Evolutionary conservation across 2,797 vertebrate genomes (phyloP).

Genomic region (Hemibagrus guttatus): DNA sequence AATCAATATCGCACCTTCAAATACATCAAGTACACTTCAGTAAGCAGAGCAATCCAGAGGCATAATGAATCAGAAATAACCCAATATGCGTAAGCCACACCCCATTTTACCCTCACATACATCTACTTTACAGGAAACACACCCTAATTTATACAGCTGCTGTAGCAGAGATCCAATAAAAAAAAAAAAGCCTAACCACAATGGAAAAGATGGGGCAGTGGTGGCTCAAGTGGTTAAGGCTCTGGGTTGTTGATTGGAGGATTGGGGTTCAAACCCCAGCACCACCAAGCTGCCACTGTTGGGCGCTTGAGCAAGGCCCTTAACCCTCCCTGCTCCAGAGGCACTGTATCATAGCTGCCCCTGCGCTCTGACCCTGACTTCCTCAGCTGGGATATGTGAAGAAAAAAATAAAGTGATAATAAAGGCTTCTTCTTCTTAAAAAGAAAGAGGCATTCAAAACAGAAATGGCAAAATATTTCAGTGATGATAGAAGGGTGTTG

Average conservation of each 20-base stretch:
- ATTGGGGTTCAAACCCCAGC: too few relatives aligned
- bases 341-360: too few relatives aligned
- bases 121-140: slow-evolving; percentile 3
- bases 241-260: too few relatives aligned
- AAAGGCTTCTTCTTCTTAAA: too few relatives aligned
- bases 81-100: background rate
- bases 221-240: too few relatives aligned
- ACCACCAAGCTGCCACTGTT: too few relatives aligned
- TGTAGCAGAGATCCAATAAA: background rate
- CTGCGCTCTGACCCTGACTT: too few relatives aligned
- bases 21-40: background rate
- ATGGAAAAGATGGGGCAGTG: too few relatives aligned
- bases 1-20: background rate
- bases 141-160: background rate
- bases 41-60: background rate
- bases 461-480: background rate
- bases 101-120: background rate
- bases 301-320: too few relatives aligned
- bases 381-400: too few relatives aligned
- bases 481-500: background rate
- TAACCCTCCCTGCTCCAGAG: too few relatives aligned
- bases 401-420: too few relatives aligned
- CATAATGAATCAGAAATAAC: background rate
- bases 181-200: background rate
- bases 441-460: background rate